These are phyloP conservation scores for Sprattus sprattus DNA, from an alignment of 2,113 vertebrate genomes.

Conservation along the genomic window DNA sequence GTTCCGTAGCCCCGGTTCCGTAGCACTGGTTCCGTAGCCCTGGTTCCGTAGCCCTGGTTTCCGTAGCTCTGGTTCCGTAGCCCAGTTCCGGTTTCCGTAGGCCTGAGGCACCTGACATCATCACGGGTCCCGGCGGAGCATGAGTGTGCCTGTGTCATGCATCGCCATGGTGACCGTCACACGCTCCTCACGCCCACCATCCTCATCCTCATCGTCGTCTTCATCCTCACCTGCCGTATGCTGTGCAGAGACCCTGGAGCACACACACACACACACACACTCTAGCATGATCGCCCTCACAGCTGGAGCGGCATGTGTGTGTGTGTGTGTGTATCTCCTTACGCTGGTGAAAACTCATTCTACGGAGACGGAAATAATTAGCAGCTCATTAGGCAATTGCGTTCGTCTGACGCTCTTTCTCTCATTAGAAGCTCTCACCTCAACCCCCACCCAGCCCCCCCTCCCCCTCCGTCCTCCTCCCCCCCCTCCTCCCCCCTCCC, in stretches of 20 bases:
- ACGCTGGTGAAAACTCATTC: neutral
- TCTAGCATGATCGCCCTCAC: neutral
- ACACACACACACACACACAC: neutral
- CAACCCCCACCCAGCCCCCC: no score
- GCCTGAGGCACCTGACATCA: conserved; percentile 40
- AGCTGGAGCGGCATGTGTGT: neutral
- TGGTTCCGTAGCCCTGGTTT: no score
- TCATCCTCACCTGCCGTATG: conserved; percentile 29
- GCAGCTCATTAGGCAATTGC: conserved; percentile 41
- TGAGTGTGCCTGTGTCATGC: conserved; percentile 57
- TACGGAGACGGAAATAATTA: conserved; percentile 59
- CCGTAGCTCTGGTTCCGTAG: no score
- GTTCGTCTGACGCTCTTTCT: neutral
- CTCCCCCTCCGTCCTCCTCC: no score
- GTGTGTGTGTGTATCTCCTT: neutral
- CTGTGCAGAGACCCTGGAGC: neutral
- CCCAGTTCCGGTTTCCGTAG: neutral
- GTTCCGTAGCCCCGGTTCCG: no score
- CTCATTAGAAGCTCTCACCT: neutral
- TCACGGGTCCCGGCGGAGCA: conserved; percentile 60
- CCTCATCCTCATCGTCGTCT: conserved; percentile 37
- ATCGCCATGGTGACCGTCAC: conserved; percentile 57
- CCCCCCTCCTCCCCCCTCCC: no score
- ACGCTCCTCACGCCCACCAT: neutral
- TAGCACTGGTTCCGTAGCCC: no score